These are phyloP conservation scores for Acanthornis magna DNA, from an alignment of 2,797 vertebrate species.

Conservation along the genomic window DNA sequence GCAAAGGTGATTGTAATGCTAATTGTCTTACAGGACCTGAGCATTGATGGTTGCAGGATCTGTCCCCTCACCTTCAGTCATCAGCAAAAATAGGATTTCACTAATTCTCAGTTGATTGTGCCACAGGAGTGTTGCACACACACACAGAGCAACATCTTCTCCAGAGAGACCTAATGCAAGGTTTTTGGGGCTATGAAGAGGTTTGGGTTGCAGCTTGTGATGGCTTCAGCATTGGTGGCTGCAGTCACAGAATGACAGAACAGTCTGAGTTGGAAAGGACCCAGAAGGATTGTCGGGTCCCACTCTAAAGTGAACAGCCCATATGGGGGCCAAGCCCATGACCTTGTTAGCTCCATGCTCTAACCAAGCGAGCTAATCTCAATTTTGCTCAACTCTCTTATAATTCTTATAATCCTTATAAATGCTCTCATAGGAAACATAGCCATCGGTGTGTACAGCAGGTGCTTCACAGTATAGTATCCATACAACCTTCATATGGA, in stretches of 20 bases:
- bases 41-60: background rate
- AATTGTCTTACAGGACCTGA: background rate
- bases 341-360: background rate
- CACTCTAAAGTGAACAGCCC: background rate
- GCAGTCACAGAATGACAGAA: background rate
- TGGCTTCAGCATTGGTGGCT: background rate
- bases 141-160: rapidly evolving
- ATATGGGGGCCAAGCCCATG: rapidly evolving
- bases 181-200: background rate
- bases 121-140: background rate
- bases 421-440: background rate
- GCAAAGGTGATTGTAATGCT: background rate
- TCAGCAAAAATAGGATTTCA: background rate
- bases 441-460: background rate
- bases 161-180: background rate
- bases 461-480: background rate
- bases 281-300: background rate
- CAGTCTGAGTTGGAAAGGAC: background rate
- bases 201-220: background rate
- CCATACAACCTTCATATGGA: background rate
- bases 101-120: background rate
- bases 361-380: background rate
- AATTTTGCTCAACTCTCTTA: background rate
- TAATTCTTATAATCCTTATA: background rate
- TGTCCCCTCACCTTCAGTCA: background rate